Percentiles rank a stretch among this genome's conserved stretches.
These are phyloP conservation scores for Microcebus griseorufus DNA, from an alignment of 2,113 vertebrate species.

Conservation along the genomic window DNA sequence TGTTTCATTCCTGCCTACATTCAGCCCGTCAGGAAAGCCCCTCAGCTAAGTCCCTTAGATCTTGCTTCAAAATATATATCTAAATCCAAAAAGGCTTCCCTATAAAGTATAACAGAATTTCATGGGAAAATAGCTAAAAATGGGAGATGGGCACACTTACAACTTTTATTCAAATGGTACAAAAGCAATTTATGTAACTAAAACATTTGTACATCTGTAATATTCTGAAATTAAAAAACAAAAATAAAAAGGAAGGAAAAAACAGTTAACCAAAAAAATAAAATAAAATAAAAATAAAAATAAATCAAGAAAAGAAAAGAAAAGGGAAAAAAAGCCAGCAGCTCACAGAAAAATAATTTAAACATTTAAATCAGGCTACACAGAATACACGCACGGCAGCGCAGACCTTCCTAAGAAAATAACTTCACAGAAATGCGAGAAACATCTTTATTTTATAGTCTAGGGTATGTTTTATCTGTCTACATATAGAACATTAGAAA, in stretches of 20 bases:
- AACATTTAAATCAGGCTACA: background rate
- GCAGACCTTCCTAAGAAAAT: background rate
- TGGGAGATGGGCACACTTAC: no score
- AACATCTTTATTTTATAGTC: conserved; percentile 2
- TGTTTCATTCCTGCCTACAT: background rate
- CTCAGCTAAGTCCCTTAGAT: background rate
- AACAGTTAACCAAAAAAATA: no score
- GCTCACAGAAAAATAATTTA: background rate
- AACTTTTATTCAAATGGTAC: no score
- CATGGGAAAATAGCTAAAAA: background rate
- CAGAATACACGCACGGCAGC: background rate
- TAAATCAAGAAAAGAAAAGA: background rate
- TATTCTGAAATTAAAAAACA: background rate
- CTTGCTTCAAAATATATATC: background rate
- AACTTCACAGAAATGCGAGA: background rate
- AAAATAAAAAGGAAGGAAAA: background rate
- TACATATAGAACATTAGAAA: conserved; percentile 32
- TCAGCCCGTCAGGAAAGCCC: background rate
- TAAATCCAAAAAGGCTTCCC: background rate
- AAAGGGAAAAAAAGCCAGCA: background rate
- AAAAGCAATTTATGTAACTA: no score
- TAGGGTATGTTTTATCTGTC: conserved; percentile 23
- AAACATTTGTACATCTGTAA: no score
- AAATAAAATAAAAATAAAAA: no score
- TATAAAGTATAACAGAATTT: background rate